Evolutionary conservation across 1,140 invertebrate genomes (phyloP).

Genomic region (Atta texana): DNA sequence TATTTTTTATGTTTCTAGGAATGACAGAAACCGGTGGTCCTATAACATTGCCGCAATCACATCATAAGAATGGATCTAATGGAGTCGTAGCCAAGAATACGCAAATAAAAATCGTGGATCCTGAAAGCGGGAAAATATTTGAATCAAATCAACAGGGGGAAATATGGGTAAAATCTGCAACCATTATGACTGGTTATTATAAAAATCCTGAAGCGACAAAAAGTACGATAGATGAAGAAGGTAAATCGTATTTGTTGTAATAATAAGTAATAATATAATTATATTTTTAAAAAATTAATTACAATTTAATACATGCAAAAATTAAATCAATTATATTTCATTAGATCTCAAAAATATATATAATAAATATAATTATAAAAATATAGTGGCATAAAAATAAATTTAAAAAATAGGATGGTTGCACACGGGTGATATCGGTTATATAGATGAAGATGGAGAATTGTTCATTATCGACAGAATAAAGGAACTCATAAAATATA

Average conservation of each 20-base stretch:
- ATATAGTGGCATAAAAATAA: conserved; percentile 73
- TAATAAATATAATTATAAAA: not conserved
- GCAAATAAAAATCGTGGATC: conserved; percentile 81
- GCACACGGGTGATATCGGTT: conserved; percentile 87
- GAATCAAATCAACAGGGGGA: conserved; percentile 85
- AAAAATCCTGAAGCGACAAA: conserved; percentile 87
- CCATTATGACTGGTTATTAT: conserved; percentile 85
- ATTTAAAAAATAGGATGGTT: conserved; percentile 85
- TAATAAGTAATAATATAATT: not conserved
- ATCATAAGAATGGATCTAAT: conserved; percentile 73
- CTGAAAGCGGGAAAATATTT: conserved; percentile 78
- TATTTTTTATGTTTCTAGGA: not conserved
- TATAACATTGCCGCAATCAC: conserved; percentile 1
- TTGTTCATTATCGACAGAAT: conserved; percentile 87
- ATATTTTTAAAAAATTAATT: not conserved
- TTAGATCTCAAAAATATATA: not conserved
- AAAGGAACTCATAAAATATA: conserved; percentile 89
- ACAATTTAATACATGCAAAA: not conserved
- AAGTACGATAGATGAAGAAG: conserved; percentile 83
- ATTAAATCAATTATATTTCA: not conserved
- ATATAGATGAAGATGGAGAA: conserved; percentile 85
- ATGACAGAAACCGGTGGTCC: conserved; percentile 75
- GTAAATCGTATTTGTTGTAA: not conserved
- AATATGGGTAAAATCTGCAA: conserved; percentile 82
- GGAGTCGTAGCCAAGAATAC: conserved; percentile 73